These are phyloP conservation scores for human (Homo sapiens) DNA, from an alignment of 2,113 vertebrate genomes.

Conservation along the genomic window GRCh38 chr13:100437001-100437500, in stretches of 20 bases:
- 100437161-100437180: neutral
- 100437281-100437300: neutral
- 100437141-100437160: neutral
- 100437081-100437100: neutral
- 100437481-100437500: neutral
- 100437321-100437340: neutral
- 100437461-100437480: neutral
- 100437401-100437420: neutral
- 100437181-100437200: neutral
- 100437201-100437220: neutral
- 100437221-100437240: neutral
- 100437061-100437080: neutral
- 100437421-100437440: neutral
- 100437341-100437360: neutral
- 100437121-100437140: neutral
- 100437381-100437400: neutral
- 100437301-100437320: neutral
- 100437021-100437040: neutral
- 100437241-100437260: neutral
- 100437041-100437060: neutral
- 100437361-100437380: constrained; percentile 19
- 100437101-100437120: neutral
- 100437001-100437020: neutral
- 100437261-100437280: neutral
- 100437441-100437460: constrained; percentile 21